phyloP scores from a whole-genome alignment of 2,113 vertebrate species.

The Nannobrachium achirus region DNA sequence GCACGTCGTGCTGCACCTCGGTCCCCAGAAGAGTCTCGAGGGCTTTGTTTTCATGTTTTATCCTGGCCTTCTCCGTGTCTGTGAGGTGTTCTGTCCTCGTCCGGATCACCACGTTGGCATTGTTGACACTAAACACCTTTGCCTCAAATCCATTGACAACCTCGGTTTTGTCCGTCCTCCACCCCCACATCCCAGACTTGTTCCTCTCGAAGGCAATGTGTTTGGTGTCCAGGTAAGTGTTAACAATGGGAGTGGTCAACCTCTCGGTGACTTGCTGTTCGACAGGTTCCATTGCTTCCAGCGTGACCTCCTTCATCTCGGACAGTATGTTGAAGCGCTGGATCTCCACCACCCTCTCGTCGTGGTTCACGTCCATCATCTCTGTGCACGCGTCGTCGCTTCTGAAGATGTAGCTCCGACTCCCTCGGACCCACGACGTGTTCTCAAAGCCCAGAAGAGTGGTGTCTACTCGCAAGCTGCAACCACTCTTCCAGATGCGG shows the following conservation, averaged over 20 bases:
- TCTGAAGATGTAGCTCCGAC: conserved; percentile 94
- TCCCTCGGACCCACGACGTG: conserved; percentile 97
- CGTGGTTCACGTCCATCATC: conserved; percentile 95
- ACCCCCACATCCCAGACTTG: conserved; percentile 96
- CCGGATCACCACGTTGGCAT: conserved; percentile 92
- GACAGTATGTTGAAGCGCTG: conserved; percentile 94
- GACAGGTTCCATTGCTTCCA: conserved; percentile 93
- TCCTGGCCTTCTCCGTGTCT: conserved; percentile 94
- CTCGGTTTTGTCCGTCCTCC: conserved; percentile 94
- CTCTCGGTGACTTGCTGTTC: conserved; percentile 91
- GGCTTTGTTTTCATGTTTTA: conserved; percentile 96
- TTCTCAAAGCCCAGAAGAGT: conserved; percentile 96
- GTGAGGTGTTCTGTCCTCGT: conserved; percentile 96
- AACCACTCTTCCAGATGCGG: conserved; percentile 96
- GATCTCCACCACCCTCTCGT: conserved; percentile 90
- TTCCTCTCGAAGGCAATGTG: conserved; percentile 95
- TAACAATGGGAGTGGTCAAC: conserved; percentile 91
- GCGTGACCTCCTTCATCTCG: conserved; percentile 89
- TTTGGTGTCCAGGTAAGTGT: conserved; percentile 93
- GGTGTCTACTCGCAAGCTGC: conserved; percentile 92
- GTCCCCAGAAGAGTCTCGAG: conserved; percentile 97
- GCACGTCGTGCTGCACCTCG: conserved; percentile 88
- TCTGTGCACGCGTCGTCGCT: conserved; percentile 94
- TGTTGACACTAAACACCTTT: conserved; percentile 98
- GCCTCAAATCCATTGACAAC: conserved; percentile 93